Conservation (phyloP, 1,140 invertebrate species). For the Pinna nobilis region DNA sequence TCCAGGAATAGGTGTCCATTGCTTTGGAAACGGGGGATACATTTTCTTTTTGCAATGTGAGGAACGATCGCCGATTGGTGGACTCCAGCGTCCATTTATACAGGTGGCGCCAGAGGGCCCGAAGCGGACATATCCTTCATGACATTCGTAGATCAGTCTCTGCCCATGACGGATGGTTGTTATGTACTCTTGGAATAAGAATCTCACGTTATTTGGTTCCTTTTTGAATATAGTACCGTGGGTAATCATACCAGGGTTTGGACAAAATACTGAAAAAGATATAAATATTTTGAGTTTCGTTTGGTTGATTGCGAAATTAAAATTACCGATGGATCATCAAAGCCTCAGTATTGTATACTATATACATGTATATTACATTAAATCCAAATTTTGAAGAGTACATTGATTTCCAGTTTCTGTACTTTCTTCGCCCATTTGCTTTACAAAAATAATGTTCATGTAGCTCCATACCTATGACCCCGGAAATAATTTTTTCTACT, state of each 20-base stretch:
- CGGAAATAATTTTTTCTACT: too few relatives aligned
- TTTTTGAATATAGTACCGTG: constrained; percentile 62
- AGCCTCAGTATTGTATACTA: too few relatives aligned
- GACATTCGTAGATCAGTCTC: constrained; percentile 92
- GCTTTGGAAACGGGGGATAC: not conserved
- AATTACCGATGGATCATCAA: too few relatives aligned
- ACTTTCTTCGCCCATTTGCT: too few relatives aligned
- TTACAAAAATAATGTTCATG: too few relatives aligned
- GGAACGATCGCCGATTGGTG: constrained; percentile 61
- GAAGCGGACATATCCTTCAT: constrained; percentile 89
- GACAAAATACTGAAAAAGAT: constrained; percentile 60
- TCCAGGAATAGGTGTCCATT: not conserved
- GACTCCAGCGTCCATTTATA: constrained; percentile 91
- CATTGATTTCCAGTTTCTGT: too few relatives aligned
- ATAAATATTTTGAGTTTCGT: too few relatives aligned
- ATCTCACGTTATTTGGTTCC: constrained; percentile 49
- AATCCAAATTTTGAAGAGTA: too few relatives aligned
- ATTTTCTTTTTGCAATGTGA: not conserved
- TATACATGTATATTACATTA: too few relatives aligned
- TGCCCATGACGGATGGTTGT: constrained; percentile 61
- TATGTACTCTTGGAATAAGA: constrained; percentile 60
- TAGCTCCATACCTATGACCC: too few relatives aligned
- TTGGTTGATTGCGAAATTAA: too few relatives aligned
- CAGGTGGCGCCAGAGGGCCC: constrained; percentile 96
- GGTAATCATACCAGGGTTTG: constrained; percentile 57